phyloP scores from a whole-genome alignment of 2,113 vertebrate species.

The Ramphastos sulfuratus region DNA sequence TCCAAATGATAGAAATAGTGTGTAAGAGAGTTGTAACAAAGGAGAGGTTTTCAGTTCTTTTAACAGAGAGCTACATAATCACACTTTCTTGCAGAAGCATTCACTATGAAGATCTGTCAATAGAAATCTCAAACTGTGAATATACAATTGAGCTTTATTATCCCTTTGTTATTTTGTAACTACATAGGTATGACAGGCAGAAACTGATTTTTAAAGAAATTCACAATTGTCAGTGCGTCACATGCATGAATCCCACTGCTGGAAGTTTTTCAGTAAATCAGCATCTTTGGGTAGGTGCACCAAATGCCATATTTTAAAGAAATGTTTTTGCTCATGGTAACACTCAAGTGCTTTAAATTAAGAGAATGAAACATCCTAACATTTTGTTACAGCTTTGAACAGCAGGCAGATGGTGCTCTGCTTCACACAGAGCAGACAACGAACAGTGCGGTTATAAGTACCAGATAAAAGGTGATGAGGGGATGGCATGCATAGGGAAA shows the following conservation, averaged over 20 bases:
- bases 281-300: constrained; percentile 83
- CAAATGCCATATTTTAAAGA: constrained; percentile 51
- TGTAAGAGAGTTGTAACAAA: constrained; percentile 73
- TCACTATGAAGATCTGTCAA: constrained; percentile 79
- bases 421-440: not conserved
- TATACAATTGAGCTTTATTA: constrained; percentile 86
- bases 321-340: constrained; percentile 57
- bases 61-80: constrained; percentile 75
- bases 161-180: constrained; percentile 83
- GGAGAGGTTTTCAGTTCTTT: constrained; percentile 77
- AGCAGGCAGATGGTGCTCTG: constrained; percentile 17
- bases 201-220: constrained; percentile 90
- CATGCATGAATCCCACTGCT: constrained; percentile 91
- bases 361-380: constrained; percentile 55
- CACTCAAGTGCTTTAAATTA: constrained; percentile 70
- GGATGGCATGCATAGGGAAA: not conserved
- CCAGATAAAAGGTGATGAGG: not conserved
- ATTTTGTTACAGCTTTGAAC: constrained; percentile 12
- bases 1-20: constrained; percentile 72
- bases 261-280: constrained; percentile 93
- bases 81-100: constrained; percentile 75
- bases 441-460: not conserved
- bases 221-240: constrained; percentile 89
- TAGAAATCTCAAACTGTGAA: constrained; percentile 85
- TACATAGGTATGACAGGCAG: constrained; percentile 96